Percentiles rank a stretch among this genome's conserved stretches.
phyloP scores from a whole-genome alignment of 2,113 vertebrate species.

The Hystrix brachyura region DNA sequence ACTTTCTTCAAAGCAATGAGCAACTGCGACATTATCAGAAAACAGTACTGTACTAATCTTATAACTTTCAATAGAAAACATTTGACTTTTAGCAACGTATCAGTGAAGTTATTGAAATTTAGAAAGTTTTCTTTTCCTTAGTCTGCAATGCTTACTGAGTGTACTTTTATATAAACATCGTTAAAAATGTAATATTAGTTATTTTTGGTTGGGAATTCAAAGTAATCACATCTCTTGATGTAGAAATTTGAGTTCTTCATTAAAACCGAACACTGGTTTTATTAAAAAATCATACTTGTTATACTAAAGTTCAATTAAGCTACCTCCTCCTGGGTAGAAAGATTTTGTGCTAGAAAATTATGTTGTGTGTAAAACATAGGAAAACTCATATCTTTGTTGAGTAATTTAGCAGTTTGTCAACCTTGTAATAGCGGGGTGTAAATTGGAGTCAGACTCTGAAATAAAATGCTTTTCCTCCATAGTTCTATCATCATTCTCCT shows the following conservation, averaged over 20 bases:
- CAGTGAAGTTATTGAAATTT: background rate
- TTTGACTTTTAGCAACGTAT: background rate
- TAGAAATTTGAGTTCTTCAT: slow-evolving; percentile 40
- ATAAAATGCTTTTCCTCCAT: background rate
- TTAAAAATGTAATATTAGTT: background rate
- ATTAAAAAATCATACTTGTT: background rate
- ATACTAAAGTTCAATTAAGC: background rate
- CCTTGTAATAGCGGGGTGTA: background rate
- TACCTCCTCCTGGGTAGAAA: background rate
- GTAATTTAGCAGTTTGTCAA: background rate
- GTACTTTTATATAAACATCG: background rate
- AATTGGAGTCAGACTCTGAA: background rate
- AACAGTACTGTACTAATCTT: background rate
- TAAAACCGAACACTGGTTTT: background rate
- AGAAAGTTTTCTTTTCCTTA: background rate
- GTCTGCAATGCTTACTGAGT: background rate
- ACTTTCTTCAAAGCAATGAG: background rate
- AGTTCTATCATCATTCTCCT: background rate
- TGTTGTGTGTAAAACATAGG: background rate
- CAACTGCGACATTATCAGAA: background rate
- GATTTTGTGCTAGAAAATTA: background rate
- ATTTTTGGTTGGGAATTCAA: background rate
- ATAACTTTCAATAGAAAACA: background rate
- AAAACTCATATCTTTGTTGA: background rate
- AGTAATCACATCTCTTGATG: background rate